phyloP scores from a whole-genome alignment of 2,797 vertebrate genomes.

The Ceryle rudis region DNA sequence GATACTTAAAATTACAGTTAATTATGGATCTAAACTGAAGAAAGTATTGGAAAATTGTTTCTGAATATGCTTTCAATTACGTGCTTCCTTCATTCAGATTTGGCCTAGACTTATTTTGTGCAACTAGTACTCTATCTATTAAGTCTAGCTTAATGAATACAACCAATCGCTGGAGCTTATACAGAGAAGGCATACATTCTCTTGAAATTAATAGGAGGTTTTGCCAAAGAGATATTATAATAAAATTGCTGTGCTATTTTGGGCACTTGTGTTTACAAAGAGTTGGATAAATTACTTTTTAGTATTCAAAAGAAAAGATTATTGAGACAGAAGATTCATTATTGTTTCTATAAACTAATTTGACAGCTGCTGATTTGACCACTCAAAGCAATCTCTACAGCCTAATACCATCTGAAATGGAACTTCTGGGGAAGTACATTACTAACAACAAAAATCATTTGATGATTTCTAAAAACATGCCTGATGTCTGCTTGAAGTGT shows the following conservation, averaged over 20 bases:
- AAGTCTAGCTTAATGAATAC: background rate
- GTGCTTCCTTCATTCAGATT: background rate
- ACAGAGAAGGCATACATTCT: background rate
- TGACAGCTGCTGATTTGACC: background rate
- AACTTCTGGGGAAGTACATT: background rate
- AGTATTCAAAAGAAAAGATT: background rate
- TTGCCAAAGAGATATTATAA: background rate
- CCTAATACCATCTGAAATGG: background rate
- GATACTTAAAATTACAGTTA: background rate
- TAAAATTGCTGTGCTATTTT: background rate
- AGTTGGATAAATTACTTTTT: background rate
- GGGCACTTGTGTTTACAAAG: background rate
- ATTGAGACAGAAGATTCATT: background rate
- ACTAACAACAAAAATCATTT: background rate
- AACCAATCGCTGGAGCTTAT: background rate
- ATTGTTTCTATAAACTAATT: background rate
- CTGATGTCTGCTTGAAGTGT: background rate
- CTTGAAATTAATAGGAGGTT: background rate
- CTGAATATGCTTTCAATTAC: background rate
- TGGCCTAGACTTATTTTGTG: background rate
- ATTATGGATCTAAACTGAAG: background rate
- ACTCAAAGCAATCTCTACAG: background rate
- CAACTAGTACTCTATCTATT: background rate
- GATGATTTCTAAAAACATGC: background rate
- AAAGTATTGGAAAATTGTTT: background rate